Evolutionary conservation across 2,113 vertebrate species (phyloP).

Genomic region (Stegostoma tigrinum): DNA sequence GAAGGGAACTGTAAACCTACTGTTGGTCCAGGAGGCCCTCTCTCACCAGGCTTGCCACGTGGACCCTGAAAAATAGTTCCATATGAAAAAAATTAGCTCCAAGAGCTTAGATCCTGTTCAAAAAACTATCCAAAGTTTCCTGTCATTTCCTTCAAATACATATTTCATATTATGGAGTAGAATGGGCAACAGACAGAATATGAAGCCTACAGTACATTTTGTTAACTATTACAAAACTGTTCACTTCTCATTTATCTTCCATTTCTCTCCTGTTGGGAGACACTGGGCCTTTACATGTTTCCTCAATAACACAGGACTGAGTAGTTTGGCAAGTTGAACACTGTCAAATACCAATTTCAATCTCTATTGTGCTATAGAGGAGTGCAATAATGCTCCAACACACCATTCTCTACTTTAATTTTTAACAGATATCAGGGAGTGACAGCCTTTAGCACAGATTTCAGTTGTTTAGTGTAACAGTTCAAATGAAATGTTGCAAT

Average conservation of each 20-base stretch:
- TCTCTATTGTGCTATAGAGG: background rate
- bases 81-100: slow-evolving; percentile 19
- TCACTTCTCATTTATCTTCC: background rate
- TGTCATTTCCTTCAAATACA: background rate
- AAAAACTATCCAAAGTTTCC: background rate
- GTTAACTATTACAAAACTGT: background rate
- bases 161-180: background rate
- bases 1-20: slow-evolving; percentile 47
- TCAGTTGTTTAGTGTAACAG: background rate
- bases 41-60: slow-evolving; percentile 61
- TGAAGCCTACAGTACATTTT: background rate
- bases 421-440: background rate
- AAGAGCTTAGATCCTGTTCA: background rate
- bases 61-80: slow-evolving; percentile 55
- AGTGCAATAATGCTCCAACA: background rate
- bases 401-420: background rate
- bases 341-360: background rate
- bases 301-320: background rate
- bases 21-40: slow-evolving; percentile 63
- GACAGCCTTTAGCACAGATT: background rate
- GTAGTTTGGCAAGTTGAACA: background rate
- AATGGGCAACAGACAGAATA: background rate
- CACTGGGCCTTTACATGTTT: background rate
- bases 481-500: background rate
- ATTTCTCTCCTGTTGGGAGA: background rate